Evolutionary conservation across 2,113 vertebrate species (phyloP).

Genomic region (Platanista minor): DNA sequence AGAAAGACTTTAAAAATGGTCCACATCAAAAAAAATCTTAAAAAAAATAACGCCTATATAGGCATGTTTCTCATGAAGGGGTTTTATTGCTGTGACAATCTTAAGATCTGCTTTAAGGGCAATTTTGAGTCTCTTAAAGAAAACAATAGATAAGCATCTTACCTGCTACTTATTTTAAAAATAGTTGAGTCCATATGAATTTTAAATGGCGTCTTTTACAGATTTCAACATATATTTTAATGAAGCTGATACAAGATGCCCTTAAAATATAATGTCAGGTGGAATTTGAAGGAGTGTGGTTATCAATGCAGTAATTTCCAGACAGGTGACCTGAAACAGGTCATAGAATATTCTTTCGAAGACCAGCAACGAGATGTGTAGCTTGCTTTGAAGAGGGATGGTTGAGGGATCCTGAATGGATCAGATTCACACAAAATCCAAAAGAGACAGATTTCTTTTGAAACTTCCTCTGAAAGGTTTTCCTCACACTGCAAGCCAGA

Average conservation of each 20-base stretch:
- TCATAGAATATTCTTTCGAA: background rate
- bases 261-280: background rate
- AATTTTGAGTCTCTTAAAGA: background rate
- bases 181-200: background rate
- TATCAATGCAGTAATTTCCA: background rate
- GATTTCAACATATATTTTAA: background rate
- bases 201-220: background rate
- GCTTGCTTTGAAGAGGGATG: background rate
- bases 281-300: background rate
- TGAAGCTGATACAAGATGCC: background rate
- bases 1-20: no score
- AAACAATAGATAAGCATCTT: background rate
- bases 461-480: constrained; percentile 31
- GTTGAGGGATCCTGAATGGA: background rate
- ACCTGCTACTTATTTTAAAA: background rate
- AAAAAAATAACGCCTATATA: background rate
- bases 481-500: background rate
- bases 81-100: background rate
- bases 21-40: no score
- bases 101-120: background rate
- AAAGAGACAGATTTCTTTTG: constrained; percentile 35
- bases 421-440: constrained; percentile 45
- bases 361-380: background rate
- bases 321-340: background rate
- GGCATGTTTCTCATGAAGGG: background rate